Evolutionary conservation across 2,888 invertebrate genomes (phyloP).

Genomic region (Chrysopilus asiliformis): DNA sequence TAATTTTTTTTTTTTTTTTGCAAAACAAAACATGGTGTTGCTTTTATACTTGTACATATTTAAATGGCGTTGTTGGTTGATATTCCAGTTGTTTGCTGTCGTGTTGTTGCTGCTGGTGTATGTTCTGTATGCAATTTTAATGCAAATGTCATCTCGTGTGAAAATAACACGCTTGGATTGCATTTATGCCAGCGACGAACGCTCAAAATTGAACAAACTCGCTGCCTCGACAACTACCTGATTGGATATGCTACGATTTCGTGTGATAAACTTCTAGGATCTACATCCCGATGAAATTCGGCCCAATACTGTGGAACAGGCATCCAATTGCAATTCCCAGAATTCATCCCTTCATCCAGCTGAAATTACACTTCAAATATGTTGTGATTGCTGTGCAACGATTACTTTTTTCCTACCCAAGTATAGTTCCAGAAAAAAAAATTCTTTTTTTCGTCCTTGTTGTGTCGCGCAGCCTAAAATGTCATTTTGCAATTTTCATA

Average conservation of each 20-base stretch:
- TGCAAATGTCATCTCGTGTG: conserved; percentile 9
- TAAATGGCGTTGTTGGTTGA: too few species aligned
- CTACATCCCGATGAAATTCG: neutral
- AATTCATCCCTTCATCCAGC: neutral
- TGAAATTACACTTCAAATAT: too few species aligned
- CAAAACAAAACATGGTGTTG: too few species aligned
- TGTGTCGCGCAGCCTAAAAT: neutral
- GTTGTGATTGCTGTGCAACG: too few species aligned
- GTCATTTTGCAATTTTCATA: conserved; percentile 9
- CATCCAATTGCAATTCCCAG: neutral
- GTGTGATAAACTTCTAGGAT: neutral
- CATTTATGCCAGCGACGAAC: conserved; percentile 1
- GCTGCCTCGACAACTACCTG: conserved; percentile 11
- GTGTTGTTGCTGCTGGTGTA: neutral
- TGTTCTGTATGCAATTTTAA: conserved; percentile 5
- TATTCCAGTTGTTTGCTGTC: too few species aligned
- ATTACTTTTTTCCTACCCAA: too few species aligned
- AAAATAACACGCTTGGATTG: conserved; percentile 7
- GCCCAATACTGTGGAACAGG: neutral
- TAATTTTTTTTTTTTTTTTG: too few species aligned
- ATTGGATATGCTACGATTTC: conserved; percentile 8
- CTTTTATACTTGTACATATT: too few species aligned
- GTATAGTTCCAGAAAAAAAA: too few species aligned
- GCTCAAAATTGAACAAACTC: conserved; percentile 6
- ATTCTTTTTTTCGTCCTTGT: neutral